Evolutionary conservation across 2,888 invertebrate genomes (phyloP).

Genomic region (Zele albiditarsus): DNA sequence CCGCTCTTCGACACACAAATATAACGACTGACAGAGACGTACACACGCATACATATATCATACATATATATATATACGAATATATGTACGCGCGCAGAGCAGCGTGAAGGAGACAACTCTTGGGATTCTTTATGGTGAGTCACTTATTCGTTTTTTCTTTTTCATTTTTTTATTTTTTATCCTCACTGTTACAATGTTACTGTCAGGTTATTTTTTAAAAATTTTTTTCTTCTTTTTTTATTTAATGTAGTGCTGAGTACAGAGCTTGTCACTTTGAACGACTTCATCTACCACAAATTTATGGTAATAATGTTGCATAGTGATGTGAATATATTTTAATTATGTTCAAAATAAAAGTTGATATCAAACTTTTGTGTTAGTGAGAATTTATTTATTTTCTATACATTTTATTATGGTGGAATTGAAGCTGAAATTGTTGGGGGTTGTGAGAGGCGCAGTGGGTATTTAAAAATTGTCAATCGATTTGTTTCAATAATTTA

Average conservation of each 20-base stretch:
- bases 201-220: neutral
- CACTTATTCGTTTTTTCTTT: conserved; percentile 11
- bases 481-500: too few relatives aligned
- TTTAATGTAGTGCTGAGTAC: neutral
- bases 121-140: conserved; percentile 36
- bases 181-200: conserved; percentile 21
- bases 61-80: neutral
- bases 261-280: neutral
- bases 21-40: neutral
- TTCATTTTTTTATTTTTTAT: neutral
- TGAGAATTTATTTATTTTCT: too few relatives aligned
- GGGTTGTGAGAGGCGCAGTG: too few relatives aligned
- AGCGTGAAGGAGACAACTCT: conserved; percentile 17
- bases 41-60: neutral
- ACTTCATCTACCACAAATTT: neutral
- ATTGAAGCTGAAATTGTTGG: too few relatives aligned
- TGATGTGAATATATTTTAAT: neutral
- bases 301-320: neutral
- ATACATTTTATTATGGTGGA: too few relatives aligned
- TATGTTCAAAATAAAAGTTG: too few relatives aligned
- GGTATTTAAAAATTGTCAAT: too few relatives aligned
- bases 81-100: neutral
- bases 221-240: neutral
- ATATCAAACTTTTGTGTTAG: too few relatives aligned
- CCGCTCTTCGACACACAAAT: neutral